These are phyloP conservation scores for Sylvietta virens DNA, from an alignment of 2,113 vertebrate species.

Conservation along the genomic window DNA sequence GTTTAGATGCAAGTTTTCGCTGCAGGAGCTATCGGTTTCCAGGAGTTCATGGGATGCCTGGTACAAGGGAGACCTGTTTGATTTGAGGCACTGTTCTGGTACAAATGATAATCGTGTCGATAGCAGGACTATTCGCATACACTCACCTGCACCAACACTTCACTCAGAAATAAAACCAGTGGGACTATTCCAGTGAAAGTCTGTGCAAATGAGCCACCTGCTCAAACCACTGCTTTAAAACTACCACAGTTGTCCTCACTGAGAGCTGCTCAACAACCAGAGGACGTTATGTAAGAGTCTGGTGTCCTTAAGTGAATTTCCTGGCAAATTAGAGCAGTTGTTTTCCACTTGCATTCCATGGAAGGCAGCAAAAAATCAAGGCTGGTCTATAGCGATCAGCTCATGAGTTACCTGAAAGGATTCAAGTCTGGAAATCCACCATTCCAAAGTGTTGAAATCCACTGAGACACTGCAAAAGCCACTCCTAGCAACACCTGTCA, in stretches of 20 bases:
- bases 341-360: not conserved
- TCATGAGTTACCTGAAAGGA: not conserved
- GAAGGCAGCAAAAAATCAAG: not conserved
- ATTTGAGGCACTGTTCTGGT: not conserved
- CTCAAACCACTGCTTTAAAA: slow-evolving; percentile 1
- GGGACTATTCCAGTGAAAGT: not conserved
- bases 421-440: not conserved
- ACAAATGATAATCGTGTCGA: not conserved
- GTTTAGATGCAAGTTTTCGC: not conserved
- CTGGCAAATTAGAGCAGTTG: not conserved
- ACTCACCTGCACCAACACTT: not conserved
- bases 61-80: not conserved
- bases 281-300: not conserved
- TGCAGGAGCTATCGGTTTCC: not conserved
- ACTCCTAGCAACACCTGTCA: not conserved
- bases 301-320: not conserved
- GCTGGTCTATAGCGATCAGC: rapidly evolving
- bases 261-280: not conserved
- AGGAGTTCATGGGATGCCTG: not conserved
- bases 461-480: not conserved
- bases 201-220: not conserved
- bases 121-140: not conserved
- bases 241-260: not conserved
- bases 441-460: not conserved
- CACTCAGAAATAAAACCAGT: not conserved